Conservation (phyloP, 2,113 vertebrate species). For the Elgaria multicarinata region DNA sequence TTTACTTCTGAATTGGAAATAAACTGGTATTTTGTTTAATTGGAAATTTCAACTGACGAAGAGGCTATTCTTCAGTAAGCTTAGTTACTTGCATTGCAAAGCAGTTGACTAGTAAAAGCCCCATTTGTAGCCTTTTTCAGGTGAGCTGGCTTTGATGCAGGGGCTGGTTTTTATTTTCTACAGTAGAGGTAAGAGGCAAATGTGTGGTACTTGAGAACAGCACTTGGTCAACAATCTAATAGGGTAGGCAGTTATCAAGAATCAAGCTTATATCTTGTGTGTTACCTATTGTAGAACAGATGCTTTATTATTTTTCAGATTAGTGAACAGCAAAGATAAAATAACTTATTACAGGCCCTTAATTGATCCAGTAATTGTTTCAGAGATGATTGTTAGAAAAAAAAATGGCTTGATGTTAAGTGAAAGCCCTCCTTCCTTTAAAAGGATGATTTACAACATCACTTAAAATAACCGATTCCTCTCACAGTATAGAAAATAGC, state of each 20-base stretch:
- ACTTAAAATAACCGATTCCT: constrained; percentile 76
- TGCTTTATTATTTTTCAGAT: constrained; percentile 32
- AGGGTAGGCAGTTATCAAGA: not conserved
- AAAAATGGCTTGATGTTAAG: constrained; percentile 38
- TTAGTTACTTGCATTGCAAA: not conserved
- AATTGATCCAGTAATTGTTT: constrained; percentile 65
- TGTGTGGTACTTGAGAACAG: not conserved
- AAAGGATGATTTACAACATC: constrained; percentile 53
- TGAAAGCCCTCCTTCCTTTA: constrained; percentile 49
- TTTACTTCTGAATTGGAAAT: not conserved
- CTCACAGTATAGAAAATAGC: constrained; percentile 70
- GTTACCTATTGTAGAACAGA: constrained; percentile 3
- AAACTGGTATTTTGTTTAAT: not conserved
- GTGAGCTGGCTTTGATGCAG: not conserved
- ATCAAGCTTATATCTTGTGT: constrained; percentile 35
- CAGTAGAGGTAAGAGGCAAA: not conserved
- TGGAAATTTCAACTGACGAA: not conserved
- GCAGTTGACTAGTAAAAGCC: not conserved
- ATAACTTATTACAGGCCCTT: constrained; percentile 58
- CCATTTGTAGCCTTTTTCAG: not conserved
- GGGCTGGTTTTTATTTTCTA: not conserved
- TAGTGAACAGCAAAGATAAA: constrained; percentile 47
- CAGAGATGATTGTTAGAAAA: constrained; percentile 50
- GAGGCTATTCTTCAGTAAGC: not conserved
- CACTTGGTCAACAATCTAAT: not conserved